Evolutionary conservation across 2,113 vertebrate species (phyloP), one percentile per base, ranked within the genome.

Genomic region (Canis aureus): DNA sequence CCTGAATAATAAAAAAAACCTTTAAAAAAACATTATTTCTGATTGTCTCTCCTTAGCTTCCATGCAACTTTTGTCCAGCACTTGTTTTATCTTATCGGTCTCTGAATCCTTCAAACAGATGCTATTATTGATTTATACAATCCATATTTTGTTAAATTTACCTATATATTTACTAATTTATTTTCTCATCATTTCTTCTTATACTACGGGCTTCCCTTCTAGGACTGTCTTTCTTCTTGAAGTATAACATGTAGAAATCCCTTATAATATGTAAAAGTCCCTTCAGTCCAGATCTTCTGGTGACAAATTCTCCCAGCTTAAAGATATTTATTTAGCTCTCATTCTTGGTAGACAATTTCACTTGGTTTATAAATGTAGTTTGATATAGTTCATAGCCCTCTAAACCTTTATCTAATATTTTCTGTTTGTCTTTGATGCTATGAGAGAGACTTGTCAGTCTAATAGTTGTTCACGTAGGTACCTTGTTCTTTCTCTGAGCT

Each of bases 181-280:
- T 91, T 80, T 91, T 64, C 55, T 96, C 23, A 82, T 4, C 53
- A 79, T 92, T 97, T 92, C 1, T 85, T 92, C 55, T 81, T 73
- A 51, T 32, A 76, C 16, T 59, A 66, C 55, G 25, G 0, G 64
- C 6, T 4, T 90, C 35, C 20, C 29, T 92, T 59, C 32, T 51
- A 92, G 38, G 20, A 66, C 64, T 84, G 5, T 86, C 89, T 95
- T 84, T 64, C 38, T 92, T 94, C 76, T 83, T 82, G 2, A 62
- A 91, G 20, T 66, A 78, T 1, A 94, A 57, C 17, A 55, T 53
- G 5, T 7, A 59, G 78, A 62, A 92, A 78, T 60, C 32, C 53
- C 43, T 79, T 71, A 78, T 1, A 94, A 57, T 13, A 55, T 53
- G 8, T 7, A 59, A 69, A 62, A 92, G 71, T 60, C 32, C 53